Percentiles rank a stretch among this genome's conserved stretches.
These are phyloP conservation scores for Gallinago undulata DNA, from an alignment of 2,113 vertebrate species.

Conservation along the genomic window DNA sequence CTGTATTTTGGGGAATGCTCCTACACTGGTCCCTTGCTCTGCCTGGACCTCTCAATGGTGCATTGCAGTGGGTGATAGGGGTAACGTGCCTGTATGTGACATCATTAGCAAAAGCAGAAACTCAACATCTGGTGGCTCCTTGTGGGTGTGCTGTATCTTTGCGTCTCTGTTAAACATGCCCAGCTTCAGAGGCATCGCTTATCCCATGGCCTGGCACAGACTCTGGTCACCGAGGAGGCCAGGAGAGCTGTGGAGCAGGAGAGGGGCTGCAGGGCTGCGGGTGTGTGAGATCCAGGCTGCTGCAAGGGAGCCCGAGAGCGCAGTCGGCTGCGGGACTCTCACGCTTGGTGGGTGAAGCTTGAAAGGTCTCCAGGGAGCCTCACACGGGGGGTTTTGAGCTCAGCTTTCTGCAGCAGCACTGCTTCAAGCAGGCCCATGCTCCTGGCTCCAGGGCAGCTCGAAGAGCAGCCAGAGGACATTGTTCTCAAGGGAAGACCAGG, in stretches of 20 bases:
- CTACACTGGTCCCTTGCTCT: not conserved
- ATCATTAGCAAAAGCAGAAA: not conserved
- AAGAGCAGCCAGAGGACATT: slow-evolving; percentile 65
- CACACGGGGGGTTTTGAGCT: not conserved
- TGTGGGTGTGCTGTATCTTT: not conserved
- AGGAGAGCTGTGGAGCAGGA: not conserved
- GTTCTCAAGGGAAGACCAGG: slow-evolving; percentile 15
- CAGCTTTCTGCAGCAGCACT: not conserved
- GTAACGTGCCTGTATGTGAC: not conserved
- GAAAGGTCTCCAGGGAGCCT: slow-evolving; percentile 24
- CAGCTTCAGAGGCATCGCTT: not conserved
- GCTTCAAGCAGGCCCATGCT: not conserved
- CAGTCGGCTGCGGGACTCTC: not conserved
- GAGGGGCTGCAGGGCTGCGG: not conserved
- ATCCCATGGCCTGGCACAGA: not conserved
- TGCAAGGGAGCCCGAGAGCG: not conserved
- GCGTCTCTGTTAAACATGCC: not conserved
- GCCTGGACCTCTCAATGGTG: not conserved
- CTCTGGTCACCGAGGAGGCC: not conserved
- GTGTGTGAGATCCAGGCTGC: not conserved
- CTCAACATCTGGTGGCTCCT: not conserved
- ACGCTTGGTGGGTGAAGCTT: slow-evolving; percentile 8
- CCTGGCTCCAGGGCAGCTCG: not conserved
- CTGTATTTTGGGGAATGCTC: not conserved
- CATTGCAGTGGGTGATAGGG: not conserved